Evolutionary conservation across 2,797 vertebrate genomes (phyloP).

Genomic region (Furcifer pardalis): DNA sequence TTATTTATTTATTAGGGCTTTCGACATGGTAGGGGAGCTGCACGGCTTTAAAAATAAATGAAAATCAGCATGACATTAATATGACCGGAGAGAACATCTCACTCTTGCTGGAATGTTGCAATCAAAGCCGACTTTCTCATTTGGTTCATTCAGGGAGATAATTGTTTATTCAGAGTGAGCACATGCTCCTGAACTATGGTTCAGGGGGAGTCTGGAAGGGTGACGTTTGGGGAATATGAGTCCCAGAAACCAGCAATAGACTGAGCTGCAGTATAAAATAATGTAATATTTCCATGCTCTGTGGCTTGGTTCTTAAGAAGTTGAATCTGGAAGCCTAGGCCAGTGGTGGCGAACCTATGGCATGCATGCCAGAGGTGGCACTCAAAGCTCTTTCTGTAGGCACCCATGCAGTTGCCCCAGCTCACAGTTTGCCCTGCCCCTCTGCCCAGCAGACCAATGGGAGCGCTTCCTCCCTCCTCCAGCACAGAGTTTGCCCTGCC

Average conservation of each 20-base stretch:
- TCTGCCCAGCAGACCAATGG: no score
- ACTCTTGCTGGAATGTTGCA: conserved; percentile 57
- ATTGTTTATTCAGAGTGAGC: conserved; percentile 50
- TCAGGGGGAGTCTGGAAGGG: no score
- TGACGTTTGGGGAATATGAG: no score
- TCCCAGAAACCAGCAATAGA: no score
- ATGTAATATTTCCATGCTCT: neutral
- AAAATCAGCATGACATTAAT: conserved; percentile 70
- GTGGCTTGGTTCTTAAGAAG: neutral
- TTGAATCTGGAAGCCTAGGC: neutral
- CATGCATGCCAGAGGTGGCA: no score
- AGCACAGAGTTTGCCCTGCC: no score
- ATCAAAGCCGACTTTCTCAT: conserved; percentile 63
- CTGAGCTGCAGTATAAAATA: no score
- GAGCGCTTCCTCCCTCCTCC: no score
- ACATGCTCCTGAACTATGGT: conserved; percentile 20
- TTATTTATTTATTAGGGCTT: conserved; percentile 69
- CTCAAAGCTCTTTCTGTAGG: no score
- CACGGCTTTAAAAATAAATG: conserved; percentile 57
- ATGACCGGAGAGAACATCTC: conserved; percentile 66
- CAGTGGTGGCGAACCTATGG: no score
- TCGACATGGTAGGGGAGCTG: conserved; percentile 53
- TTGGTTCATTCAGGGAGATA: conserved; percentile 53
- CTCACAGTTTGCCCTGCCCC: no score
- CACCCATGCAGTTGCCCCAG: no score